These are phyloP conservation scores for Leptogaster cylindrica DNA, from an alignment of 2,888 invertebrate genomes.

Conservation along the genomic window DNA sequence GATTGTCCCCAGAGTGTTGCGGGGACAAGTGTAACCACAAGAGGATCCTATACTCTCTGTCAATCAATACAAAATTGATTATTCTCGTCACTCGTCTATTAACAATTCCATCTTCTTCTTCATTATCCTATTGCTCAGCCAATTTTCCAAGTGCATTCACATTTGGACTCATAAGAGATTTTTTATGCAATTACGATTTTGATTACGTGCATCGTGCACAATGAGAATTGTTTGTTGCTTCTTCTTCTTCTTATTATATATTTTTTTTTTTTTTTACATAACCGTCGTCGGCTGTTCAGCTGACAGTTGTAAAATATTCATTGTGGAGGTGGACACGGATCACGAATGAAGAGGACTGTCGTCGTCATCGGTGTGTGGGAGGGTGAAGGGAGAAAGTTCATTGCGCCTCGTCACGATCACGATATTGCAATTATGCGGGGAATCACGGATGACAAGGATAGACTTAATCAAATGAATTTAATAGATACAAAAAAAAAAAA, in stretches of 20 bases:
- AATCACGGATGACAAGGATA: no score
- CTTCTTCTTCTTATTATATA: neutral
- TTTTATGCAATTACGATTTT: constrained; percentile 29
- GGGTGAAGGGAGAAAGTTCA: no score
- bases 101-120: constrained; percentile 1
- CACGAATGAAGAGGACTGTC: no score
- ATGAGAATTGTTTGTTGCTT: no score
- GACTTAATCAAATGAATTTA: no score
- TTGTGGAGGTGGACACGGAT: no score
- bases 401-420: constrained; percentile 1
- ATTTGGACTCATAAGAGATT: constrained; percentile 29
- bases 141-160: constrained; percentile 27
- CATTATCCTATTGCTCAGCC: neutral
- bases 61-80: constrained; percentile 28
- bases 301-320: constrained; percentile 2
- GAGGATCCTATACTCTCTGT: no score
- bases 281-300: neutral
- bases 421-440: constrained; percentile 14
- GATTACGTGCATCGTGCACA: constrained; percentile 21
- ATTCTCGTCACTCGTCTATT: constrained; percentile 2
- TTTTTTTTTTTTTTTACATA: constrained; percentile 3
- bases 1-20: no score
- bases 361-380: no score
- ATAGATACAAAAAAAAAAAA: no score
- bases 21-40: no score